phyloP scores from a whole-genome alignment of 2,888 invertebrate species.

The Ophion ellenae region DNA sequence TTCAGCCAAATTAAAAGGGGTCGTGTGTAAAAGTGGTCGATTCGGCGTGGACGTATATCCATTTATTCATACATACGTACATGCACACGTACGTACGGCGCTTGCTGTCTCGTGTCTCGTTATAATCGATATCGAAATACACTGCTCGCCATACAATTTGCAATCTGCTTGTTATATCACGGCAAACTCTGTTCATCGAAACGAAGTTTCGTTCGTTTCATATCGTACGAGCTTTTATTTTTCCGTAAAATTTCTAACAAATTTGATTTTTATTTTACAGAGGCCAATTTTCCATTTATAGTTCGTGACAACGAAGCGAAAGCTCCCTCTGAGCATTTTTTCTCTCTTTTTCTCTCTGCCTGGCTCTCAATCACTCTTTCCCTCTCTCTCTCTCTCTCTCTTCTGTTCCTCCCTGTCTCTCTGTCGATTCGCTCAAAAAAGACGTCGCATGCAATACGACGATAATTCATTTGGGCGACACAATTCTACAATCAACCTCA shows the following conservation, averaged over 20 bases:
- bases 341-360: background rate
- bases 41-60: no score
- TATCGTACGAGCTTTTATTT: background rate
- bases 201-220: background rate
- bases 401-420: no score
- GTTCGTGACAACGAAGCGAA: no score
- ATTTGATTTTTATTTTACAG: no score
- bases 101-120: slow-evolving; percentile 40
- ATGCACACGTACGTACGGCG: slow-evolving; percentile 17
- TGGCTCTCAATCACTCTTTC: background rate
- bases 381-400: background rate
- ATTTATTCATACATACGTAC: background rate
- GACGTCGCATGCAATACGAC: no score
- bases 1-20: no score
- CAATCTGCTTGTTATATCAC: slow-evolving; percentile 39
- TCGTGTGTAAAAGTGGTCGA: no score
- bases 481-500: background rate
- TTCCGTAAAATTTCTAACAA: background rate
- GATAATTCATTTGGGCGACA: no score
- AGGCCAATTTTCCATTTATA: no score
- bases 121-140: slow-evolving; percentile 57
- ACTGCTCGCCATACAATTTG: slow-evolving; percentile 5
- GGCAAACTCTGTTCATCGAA: slow-evolving; percentile 7
- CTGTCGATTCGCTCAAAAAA: no score
- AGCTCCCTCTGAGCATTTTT: background rate